These are phyloP conservation scores for Drosophila anomelani DNA, from an alignment of 2,888 invertebrate genomes.

Conservation along the genomic window DNA sequence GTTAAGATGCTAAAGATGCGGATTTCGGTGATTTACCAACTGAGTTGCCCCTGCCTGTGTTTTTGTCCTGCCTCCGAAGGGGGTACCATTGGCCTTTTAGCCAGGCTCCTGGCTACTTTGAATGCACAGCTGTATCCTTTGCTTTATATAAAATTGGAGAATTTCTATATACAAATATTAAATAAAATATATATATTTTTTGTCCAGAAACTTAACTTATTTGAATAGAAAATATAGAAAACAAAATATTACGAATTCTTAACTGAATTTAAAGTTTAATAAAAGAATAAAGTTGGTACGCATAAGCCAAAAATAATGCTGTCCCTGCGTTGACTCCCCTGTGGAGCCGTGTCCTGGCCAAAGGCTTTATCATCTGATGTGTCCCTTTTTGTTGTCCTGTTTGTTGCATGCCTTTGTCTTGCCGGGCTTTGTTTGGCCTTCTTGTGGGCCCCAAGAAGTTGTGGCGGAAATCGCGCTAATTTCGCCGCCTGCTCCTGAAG, in stretches of 20 bases:
- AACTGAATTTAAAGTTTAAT: not conserved
- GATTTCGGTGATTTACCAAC: conserved; percentile 73
- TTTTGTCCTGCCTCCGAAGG: conserved; percentile 19
- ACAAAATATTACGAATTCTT: not conserved
- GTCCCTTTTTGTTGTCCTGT: conserved; percentile 13
- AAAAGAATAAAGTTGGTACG: not conserved
- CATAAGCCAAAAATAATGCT: not conserved
- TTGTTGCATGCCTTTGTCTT: conserved; percentile 1
- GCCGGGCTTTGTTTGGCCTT: conserved; percentile 9
- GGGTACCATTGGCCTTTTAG: conserved; percentile 4
- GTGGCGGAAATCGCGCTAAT: conserved; percentile 75
- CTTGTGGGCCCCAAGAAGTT: conserved; percentile 32
- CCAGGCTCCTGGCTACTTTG: not conserved
- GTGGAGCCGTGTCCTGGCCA: not conserved
- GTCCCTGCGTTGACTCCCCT: not conserved
- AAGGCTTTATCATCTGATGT: not conserved
- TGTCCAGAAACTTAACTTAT: too few species aligned
- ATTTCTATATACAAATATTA: not conserved
- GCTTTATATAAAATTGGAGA: not conserved
- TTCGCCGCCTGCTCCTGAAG: conserved; percentile 59
- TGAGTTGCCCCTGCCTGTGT: conserved; percentile 42
- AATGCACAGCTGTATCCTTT: not conserved
- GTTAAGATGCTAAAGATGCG: conserved; percentile 80
- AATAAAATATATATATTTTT: too few species aligned
- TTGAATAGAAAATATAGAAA: not conserved